Percentiles rank a stretch among this genome's conserved stretches.
Evolutionary conservation across 1,140 invertebrate species (phyloP).

Genomic region (Euglossa dilemma): DNA sequence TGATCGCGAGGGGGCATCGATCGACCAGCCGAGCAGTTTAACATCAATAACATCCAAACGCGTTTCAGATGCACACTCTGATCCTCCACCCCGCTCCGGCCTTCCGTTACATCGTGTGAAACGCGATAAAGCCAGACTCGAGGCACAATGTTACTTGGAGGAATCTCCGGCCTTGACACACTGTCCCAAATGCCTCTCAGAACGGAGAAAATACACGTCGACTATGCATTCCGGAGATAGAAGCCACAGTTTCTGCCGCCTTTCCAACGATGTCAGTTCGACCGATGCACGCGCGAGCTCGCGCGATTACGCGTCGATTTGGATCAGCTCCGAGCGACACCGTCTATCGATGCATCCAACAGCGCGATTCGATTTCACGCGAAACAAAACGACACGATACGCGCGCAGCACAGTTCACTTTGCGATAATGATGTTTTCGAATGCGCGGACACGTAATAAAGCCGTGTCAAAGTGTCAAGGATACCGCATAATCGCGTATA

Average conservation of each 20-base stretch:
- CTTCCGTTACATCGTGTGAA: constrained; percentile 44
- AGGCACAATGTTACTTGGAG: constrained; percentile 11
- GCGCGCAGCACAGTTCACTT: neutral
- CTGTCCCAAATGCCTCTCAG: constrained; percentile 46
- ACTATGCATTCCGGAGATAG: neutral
- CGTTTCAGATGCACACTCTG: neutral
- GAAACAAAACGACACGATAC: neutral
- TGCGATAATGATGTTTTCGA: neutral
- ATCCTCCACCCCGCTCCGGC: neutral
- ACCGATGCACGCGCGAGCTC: neutral
- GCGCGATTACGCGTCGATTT: neutral
- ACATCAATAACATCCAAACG: neutral
- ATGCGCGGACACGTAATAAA: neutral
- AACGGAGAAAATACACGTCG: neutral
- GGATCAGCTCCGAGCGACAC: neutral
- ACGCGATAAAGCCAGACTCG: constrained; percentile 12
- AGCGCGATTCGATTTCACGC: neutral
- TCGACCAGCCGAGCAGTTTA: neutral
- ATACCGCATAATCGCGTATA: neutral
- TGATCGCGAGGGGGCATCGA: constrained; percentile 31
- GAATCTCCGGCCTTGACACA: constrained; percentile 60
- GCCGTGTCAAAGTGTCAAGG: neutral
- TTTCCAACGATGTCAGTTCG: neutral
- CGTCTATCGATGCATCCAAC: neutral
- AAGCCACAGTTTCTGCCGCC: neutral